Evolutionary conservation across 30 jellyfish, hydroid and myxozoan species (phyloP), one percentile per base, ranked within the genome.

Genomic region (Aurelia aurita): DNA sequence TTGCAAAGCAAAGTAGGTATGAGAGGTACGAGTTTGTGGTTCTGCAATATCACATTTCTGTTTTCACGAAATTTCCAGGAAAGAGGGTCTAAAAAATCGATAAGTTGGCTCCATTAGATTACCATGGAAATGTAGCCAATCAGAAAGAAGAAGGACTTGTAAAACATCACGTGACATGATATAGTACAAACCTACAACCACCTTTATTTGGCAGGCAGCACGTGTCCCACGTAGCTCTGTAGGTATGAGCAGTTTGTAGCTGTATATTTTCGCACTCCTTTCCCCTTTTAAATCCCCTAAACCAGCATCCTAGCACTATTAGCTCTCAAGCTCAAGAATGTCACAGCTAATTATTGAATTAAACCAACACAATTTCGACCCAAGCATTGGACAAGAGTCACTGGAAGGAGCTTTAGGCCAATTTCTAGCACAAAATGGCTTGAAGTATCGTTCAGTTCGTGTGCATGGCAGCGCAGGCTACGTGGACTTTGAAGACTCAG

Each of bases 401-500:
- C 83, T 87, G 61, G 90, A 78, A 64, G 84, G 19, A 27, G 84
- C 96, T 31, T 68, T 87, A 87, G 88, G 89, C 87, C 96, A 87
- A 84, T 54, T 87, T 63, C 66, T 87, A 19, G 84, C 90, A 44
- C 87, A 87, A 61, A 59, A 63, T 28, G 90, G 90, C 83, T 34
- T 77, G 84, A 72, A 69, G 58, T 76, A 18, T 69, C 83, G 44
- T 18, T 55, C 82, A 19, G 64, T 87, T 25, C 86, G 80, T 27
- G 81, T 77, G 53, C 77, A 87, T 18, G 90, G 90, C 25, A 73
- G 78, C 49, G 44, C 85, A 14, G 96, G 86, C 19, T 87, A 63
- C 60, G 96, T 88, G 46, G 96, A 89, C 44, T 89, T 94, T 58
- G 88, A 65, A 7, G 91, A 96, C 70, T 81, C 89, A 23, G 99